Evolutionary conservation across 1,140 invertebrate genomes (phyloP), one percentile per base, ranked within the genome.

Genomic region (Muscidifurax raptorellus): DNA sequence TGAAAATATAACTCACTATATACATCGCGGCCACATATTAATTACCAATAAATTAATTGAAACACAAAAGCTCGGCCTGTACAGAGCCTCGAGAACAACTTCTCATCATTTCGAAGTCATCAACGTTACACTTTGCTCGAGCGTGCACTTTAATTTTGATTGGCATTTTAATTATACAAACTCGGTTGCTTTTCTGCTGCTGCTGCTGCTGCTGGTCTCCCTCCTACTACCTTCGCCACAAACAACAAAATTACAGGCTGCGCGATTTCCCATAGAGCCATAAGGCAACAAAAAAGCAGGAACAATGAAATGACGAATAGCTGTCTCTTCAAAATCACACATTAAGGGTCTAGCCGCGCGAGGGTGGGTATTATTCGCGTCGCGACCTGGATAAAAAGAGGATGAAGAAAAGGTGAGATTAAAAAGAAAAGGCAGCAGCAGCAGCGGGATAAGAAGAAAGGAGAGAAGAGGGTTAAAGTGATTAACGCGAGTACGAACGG

Each of bases 111-210:
- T 71, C 25, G 25, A 80, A 80, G 36, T 80, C 36, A 80, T 80
- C 66, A 80, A 71, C 78, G 67, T 80, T 47, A 47, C 25, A 71
- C 40, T 64, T 72, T n/a, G 13, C 7, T 4, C 32, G 64, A 15
- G 66, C 72, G 75, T 59, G 84, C 52, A 80, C 84, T 85, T 88
- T 89, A 91, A 90, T 75, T 22, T 71, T 80, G 83, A 80, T 75
- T 80, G 78, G 78, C 78, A 75, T 71, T 84, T 84, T 80, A 80
- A 84, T 84, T 80, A 75, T 47, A 69, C 66, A 81, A 81, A 52
- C 36, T 59, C 64, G 52, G 52, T 18, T 59, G 18, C 13, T 59
- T 59, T 59, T 59, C 18, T 59, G 4, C 44, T 47, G 13, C 52
- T 0, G 18, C 15, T n/a, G 15, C 52, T n/a, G 47, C 2, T 52